Evolutionary conservation across 2,113 vertebrate genomes (phyloP), one percentile per base, ranked within the genome.

Genomic region (Corythornis vintsioides): DNA sequence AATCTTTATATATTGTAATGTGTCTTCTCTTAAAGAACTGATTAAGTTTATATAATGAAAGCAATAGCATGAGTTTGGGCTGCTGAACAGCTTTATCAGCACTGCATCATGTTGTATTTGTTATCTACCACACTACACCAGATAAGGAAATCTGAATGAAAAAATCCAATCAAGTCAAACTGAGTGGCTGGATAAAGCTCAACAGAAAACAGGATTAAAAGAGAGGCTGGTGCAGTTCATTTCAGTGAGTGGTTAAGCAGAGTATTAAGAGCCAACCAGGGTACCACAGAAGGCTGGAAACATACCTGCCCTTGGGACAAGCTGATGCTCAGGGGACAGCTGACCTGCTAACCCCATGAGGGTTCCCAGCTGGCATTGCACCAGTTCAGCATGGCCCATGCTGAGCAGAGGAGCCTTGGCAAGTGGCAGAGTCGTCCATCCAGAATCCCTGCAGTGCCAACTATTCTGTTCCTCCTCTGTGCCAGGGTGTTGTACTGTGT

Each of bases 311-410:
- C 20, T 2, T 33, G 17, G 35, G 48, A 79, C 38, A 71, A 60
- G 45, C 9, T 4, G 16, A 42, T 24, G 20, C 7, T 26, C 33
- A 15, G 13, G 21, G 42, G 47, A 40, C 26, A 71, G 52, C 38
- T 25, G 59, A 66, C 13, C 35, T 9, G 53, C 13, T 33, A 19
- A n/a, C 11, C 57, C 25, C 9, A 16, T 20, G 10, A 19, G 20
- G 4, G 22, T 17, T 70, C 25, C 63, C 56, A n/a, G n/a, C 26
- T 25, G 48, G 55, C 43, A 19, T 13, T 5, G 22, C 38, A 38
- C 26, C 38, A 50, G 35, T 1, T 6, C 25, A 6, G 38, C 35
- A 5, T 0, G 1, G 38, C 22, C 47, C 19, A 10, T 0, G 3
- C 7, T 3, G 15, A 11, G 13, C 29, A 19, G 33, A 52, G 33